Conservation (phyloP, 2,888 invertebrate genomes). For the Mythimna lalbum region DNA sequence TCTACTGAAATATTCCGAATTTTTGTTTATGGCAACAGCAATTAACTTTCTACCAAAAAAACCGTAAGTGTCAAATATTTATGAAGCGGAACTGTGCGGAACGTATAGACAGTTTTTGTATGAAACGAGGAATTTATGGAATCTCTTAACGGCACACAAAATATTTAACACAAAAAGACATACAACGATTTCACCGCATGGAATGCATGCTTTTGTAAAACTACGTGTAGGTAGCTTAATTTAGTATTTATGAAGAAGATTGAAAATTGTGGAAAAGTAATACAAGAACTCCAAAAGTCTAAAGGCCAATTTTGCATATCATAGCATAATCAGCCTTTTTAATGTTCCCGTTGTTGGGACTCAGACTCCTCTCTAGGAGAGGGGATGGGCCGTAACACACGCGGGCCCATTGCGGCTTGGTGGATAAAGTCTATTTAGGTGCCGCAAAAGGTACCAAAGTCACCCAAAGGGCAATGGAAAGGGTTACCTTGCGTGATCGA, state of each 20-base stretch:
- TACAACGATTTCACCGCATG: slow-evolving; percentile 53
- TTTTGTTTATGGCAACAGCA: slow-evolving; percentile 65
- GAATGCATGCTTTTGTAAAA: slow-evolving; percentile 27
- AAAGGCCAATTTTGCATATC: too few relatives aligned
- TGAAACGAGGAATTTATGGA: slow-evolving; percentile 47
- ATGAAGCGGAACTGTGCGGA: slow-evolving; percentile 67
- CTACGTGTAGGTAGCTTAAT: not conserved
- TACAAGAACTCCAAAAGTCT: not conserved
- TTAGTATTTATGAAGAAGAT: not conserved
- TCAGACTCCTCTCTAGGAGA: too few relatives aligned
- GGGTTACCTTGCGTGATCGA: too few relatives aligned
- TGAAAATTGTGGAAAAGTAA: not conserved
- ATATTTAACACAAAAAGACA: slow-evolving; percentile 59
- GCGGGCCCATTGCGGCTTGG: too few relatives aligned
- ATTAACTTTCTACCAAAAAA: slow-evolving; percentile 57
- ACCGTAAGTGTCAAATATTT: slow-evolving; percentile 62
- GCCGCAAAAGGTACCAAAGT: too few relatives aligned
- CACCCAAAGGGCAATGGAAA: too few relatives aligned
- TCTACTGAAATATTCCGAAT: slow-evolving; percentile 46
- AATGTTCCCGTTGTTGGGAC: too few relatives aligned
- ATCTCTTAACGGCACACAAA: slow-evolving; percentile 59
- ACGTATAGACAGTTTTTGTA: slow-evolving; percentile 60
- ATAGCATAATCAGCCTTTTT: too few relatives aligned
- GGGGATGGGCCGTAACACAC: too few relatives aligned
- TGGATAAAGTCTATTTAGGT: too few relatives aligned